Evolutionary conservation across 92 coral and sea anemone species (phyloP).

Genomic region (Hydrozoanthus gracilis): DNA sequence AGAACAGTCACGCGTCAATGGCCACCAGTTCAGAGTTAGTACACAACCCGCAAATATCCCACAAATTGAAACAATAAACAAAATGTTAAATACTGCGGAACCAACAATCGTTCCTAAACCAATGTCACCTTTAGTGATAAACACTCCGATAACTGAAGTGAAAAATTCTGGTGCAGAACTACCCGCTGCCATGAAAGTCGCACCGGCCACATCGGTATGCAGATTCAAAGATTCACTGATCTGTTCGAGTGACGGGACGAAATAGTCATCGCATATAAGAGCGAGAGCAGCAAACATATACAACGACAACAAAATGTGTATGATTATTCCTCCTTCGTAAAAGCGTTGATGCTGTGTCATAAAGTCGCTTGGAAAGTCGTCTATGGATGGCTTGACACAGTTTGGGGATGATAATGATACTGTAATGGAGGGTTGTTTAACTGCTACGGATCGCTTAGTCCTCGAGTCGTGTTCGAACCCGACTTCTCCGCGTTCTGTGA

Average conservation of each 20-base stretch:
- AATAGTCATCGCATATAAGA: slow-evolving; percentile 75
- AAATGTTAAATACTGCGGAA: slow-evolving; percentile 77
- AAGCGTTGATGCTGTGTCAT: slow-evolving; percentile 75
- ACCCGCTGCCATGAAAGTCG: slow-evolving; percentile 89
- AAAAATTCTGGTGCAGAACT: slow-evolving; percentile 85
- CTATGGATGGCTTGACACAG: slow-evolving; percentile 85
- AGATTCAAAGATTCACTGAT: slow-evolving; percentile 62
- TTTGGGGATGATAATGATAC: slow-evolving; percentile 36
- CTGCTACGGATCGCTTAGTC: slow-evolving; percentile 26
- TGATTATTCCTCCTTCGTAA: slow-evolving; percentile 59
- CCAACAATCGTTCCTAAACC: slow-evolving; percentile 87
- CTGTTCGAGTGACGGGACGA: slow-evolving; percentile 79
- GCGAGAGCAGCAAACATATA: slow-evolving; percentile 81
- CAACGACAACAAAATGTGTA: slow-evolving; percentile 66
- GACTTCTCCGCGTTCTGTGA: slow-evolving; percentile 17
- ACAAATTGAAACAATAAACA: slow-evolving; percentile 78
- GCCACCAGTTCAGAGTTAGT: slow-evolving; percentile 77
- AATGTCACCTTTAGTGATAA: slow-evolving; percentile 83
- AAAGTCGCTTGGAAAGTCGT: slow-evolving; percentile 78
- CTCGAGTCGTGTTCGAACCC: neutral
- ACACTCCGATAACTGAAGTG: slow-evolving; percentile 84
- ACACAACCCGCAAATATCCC: slow-evolving; percentile 72
- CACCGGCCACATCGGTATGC: slow-evolving; percentile 83
- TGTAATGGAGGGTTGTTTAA: neutral
- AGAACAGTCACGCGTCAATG: slow-evolving; percentile 70